Evolutionary conservation across 2,113 vertebrate species (phyloP), one percentile per base, ranked within the genome.

Genomic region (Accipiter virgatus): DNA sequence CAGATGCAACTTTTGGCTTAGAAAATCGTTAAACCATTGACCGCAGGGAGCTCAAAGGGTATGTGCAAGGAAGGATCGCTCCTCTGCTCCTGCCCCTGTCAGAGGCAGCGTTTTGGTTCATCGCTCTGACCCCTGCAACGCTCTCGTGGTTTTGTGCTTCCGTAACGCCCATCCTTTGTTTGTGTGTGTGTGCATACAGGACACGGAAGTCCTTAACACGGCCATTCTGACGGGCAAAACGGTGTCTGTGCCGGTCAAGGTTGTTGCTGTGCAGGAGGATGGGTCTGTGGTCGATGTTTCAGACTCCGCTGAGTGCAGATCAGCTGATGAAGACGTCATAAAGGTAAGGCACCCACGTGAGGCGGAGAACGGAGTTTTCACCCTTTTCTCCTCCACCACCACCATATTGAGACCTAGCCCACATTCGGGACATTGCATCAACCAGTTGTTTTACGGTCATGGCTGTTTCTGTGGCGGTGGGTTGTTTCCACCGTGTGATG

Each of bases 221-320:
- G 98, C 98, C 87, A 94, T 98, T 27, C 97, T 98, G 78, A 98
- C 98, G 0, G 98, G 98, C 34, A 98, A 97, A 26, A 91, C 66
- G 0, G 97, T 98, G 52, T 90, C 98, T 0, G 96, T 98, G 29
- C 98, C 98, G 0, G 96, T 98, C 82, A 98, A 97, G 95, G 98
- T 98, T 0, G 97, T 98, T 7, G 98, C 97, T 0, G 97, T 98
- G 48, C 84, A 98, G 32, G 98, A 98, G 95, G 98, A 98, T 2
- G 98, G 98, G 1, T 95, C 97, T 0, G 98, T 98, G 87, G 98
- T 98, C 0, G 98, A 98, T 1, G 97, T 98, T 65, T 96, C 96
- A 0, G 97, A 96, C 55, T 91, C 97, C 13, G 52, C 96, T 13
- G 98, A 98, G 63, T 98, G 98, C 96, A 96, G 53, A 94, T 98